Evolutionary conservation across 2,113 vertebrate genomes (phyloP).

Genomic region (Stercorarius parasiticus): DNA sequence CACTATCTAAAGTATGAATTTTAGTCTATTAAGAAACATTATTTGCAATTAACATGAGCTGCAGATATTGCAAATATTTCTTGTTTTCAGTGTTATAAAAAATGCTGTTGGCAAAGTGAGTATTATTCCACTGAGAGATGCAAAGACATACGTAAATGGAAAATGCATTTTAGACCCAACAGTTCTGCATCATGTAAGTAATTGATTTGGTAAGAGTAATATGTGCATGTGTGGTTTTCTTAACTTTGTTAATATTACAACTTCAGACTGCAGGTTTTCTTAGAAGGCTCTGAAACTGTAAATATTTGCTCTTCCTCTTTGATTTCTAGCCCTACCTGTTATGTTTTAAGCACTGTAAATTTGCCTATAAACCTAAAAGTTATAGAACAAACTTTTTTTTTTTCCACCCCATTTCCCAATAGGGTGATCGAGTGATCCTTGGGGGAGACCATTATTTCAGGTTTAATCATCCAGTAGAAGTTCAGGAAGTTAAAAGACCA

Average conservation of each 20-base stretch:
- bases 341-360: background rate
- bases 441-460: conserved; percentile 97
- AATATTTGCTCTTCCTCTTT: background rate
- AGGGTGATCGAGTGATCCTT: conserved; percentile 94
- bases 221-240: background rate
- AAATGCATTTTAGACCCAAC: conserved; percentile 79
- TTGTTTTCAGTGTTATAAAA: conserved; percentile 82
- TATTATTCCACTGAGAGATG: conserved; percentile 81
- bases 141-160: conserved; percentile 92
- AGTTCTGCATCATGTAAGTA: conserved; percentile 88
- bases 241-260: background rate
- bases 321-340: background rate
- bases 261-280: background rate
- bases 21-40: background rate
- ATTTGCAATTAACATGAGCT: background rate
- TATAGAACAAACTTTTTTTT: background rate
- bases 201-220: background rate
- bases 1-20: background rate
- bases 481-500: conserved; percentile 78
- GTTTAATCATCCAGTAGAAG: conserved; percentile 92
- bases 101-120: conserved; percentile 79
- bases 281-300: background rate
- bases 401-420: background rate
- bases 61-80: background rate
- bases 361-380: background rate